Evolutionary conservation across 2,888 invertebrate species (phyloP).

Genomic region (Leptarthrus brevirostris): DNA sequence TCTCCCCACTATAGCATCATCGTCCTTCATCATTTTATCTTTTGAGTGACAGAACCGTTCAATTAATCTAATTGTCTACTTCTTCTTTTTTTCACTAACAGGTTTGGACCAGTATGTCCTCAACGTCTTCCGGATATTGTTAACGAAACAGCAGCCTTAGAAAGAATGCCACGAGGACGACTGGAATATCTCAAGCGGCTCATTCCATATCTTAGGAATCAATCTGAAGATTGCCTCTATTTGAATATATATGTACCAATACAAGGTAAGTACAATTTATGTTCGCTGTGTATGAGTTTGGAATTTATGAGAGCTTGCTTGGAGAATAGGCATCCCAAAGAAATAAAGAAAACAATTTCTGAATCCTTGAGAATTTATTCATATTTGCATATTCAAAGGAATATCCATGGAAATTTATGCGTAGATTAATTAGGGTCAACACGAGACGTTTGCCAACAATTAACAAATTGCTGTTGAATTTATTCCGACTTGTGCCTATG

Average conservation of each 20-base stretch:
- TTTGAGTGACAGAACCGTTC: neutral
- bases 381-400: conserved; percentile 18
- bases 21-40: conserved; percentile 30
- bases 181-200: conserved; percentile 89
- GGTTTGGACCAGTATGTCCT: conserved; percentile 91
- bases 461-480: conserved; percentile 26
- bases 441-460: neutral
- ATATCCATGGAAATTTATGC: conserved; percentile 32
- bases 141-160: conserved; percentile 85
- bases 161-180: conserved; percentile 88
- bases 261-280: conserved; percentile 79
- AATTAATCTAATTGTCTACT: conserved; percentile 34
- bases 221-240: conserved; percentile 97
- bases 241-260: conserved; percentile 96
- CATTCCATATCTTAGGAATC: conserved; percentile 87
- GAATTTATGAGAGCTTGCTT: neutral
- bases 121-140: conserved; percentile 88
- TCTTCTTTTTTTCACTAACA: conserved; percentile 56
- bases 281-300: neutral
- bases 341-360: conserved; percentile 12
- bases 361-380: neutral
- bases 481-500: neutral
- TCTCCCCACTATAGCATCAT: conserved; percentile 30
- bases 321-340: neutral
- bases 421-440: conserved; percentile 31